Conservation (phyloP, 2,113 vertebrate genomes). For the Rallus limicola region DNA sequence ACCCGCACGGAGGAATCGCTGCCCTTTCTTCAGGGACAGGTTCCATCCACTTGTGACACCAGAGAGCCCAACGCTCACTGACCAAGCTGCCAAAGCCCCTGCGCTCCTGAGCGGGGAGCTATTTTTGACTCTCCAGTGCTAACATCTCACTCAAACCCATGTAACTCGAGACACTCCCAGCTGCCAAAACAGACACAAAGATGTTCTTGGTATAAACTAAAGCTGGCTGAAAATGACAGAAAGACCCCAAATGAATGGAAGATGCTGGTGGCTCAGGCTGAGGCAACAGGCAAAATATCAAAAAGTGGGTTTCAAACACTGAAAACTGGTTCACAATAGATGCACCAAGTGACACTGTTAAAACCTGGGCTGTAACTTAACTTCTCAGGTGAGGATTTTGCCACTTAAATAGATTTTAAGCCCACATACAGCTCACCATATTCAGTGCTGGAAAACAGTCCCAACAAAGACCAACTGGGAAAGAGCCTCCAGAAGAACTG, state of each 20-base stretch:
- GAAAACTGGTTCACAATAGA: not conserved
- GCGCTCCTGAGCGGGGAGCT: not conserved
- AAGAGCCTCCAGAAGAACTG: not conserved
- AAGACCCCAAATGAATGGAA: not conserved
- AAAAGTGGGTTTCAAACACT: not conserved
- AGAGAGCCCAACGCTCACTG: accelerated
- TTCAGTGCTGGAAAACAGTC: not conserved
- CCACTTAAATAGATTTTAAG: not conserved
- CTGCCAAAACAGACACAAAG: slow-evolving; percentile 11
- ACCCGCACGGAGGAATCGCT: accelerated
- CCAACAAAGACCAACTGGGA: accelerated
- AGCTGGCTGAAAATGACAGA: not conserved
- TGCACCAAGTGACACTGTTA: not conserved
- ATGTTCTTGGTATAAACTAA: not conserved
- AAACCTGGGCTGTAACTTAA: not conserved
- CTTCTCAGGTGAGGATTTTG: not conserved
- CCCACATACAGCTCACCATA: not conserved
- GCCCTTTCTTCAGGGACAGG: not conserved
- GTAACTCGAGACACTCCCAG: not conserved
- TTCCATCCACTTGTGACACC: not conserved
- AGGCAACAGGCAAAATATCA: not conserved
- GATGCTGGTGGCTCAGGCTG: not conserved
- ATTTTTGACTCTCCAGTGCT: not conserved
- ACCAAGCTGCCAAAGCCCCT: not conserved
- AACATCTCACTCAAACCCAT: not conserved